Percentiles rank a stretch among this genome's conserved stretches.
phyloP scores from a whole-genome alignment of 2,797 vertebrate genomes.

The Macroramphosus scolopax region DNA sequence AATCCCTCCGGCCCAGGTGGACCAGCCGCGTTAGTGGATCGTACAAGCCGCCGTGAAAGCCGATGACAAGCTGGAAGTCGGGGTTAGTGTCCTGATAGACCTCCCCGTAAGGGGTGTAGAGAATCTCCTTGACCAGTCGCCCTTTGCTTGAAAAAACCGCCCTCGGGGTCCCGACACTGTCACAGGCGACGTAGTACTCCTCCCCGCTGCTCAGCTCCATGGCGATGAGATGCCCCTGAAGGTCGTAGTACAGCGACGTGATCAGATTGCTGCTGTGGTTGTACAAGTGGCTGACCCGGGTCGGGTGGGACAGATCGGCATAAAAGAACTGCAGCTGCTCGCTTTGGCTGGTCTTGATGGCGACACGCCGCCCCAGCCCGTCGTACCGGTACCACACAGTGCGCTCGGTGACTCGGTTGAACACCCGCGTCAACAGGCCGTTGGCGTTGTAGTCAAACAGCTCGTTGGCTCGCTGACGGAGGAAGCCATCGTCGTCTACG shows the following conservation, averaged over 20 bases:
- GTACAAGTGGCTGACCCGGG: constrained; percentile 95
- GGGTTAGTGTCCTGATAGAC: constrained; percentile 98
- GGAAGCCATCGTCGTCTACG: constrained; percentile 95
- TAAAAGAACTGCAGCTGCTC: constrained; percentile 98
- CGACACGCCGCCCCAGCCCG: constrained; percentile 91
- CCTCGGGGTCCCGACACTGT: constrained; percentile 95
- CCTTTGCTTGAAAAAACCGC: constrained; percentile 95
- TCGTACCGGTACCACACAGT: constrained; percentile 93
- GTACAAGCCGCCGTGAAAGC: constrained; percentile 95
- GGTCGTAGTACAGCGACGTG: constrained; percentile 95
- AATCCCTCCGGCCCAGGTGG: constrained; percentile 95
- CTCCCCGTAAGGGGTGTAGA: constrained; percentile 95
- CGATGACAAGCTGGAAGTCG: constrained; percentile 89
- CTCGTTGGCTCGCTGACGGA: constrained; percentile 90
- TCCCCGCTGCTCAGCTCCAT: constrained; percentile 98
- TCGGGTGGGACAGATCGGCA: constrained; percentile 92
- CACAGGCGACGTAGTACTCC: constrained; percentile 96
- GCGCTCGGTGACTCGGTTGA: constrained; percentile 89
- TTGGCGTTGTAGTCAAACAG: constrained; percentile 96
- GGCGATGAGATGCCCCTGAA: constrained; percentile 96
- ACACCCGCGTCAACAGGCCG: constrained; percentile 89
- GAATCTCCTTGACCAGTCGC: constrained; percentile 95
- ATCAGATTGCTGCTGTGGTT: constrained; percentile 98
- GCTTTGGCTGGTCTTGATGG: constrained; percentile 85
- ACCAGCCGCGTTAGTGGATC: constrained; percentile 93